Evolutionary conservation across 2,797 vertebrate species (phyloP), one percentile per base, ranked within the genome.

Genomic region (Lutjanus campechanus): DNA sequence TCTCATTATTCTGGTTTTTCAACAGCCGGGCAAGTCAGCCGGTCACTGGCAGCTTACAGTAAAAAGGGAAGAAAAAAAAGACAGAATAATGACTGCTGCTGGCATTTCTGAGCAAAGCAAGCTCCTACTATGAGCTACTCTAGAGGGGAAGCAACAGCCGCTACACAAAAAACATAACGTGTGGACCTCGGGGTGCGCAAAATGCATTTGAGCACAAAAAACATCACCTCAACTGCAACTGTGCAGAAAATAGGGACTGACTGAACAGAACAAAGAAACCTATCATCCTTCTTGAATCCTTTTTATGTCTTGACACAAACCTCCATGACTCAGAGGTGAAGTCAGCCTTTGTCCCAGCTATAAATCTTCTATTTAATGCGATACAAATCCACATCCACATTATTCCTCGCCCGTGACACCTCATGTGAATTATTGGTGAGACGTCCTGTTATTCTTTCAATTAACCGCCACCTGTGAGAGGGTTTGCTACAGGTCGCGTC

Each of bases 1-100:
- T 86, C 77, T 91, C 82, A 86, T 88, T 92, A 92, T 90, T 90
- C 74, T 61, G 77, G 12, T 76, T 85, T 81, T 81, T 77, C 64
- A 82, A 73, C 63, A 77, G 67, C 55, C 44, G 69, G 65, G 58
- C 56, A 54, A 81, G 67, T 88, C 87, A 87, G 77, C 77, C 59
- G 36, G 77, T 88, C 80, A 81, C 73, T 83, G 70, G 73, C 78
- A 81, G 84, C 68, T 62, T 55, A 72, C 16, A 55, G 75, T 85
- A 50, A 15, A 55, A 50, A 69, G 44, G 25, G 64, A 67, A 62
- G 47, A 19, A 19, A n/a, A 43, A 22, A 22, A 63, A 64, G 44
- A 47, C n/a, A 54, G 74, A 85, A 82, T 83, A 85, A 85, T 74
- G 75, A 83, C 61, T 69, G 54, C 82, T 88, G 69, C 68, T 83